A percentile compares a stretch with the other conserved stretches of the same genome.
Evolutionary conservation across 2,888 invertebrate species (phyloP).

Genomic region (Synanthedon myopaeformis): DNA sequence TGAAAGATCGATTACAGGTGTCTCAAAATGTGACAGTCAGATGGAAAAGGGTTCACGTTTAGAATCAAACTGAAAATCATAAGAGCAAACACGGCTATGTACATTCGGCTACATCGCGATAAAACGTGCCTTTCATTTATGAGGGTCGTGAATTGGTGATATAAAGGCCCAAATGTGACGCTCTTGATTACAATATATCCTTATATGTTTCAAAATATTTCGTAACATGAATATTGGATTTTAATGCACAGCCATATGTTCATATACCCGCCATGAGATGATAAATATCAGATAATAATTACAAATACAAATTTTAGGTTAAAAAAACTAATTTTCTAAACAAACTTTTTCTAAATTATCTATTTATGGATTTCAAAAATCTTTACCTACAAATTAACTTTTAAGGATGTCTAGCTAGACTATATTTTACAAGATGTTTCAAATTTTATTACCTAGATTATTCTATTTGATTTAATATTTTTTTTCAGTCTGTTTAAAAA

Average conservation of each 20-base stretch:
- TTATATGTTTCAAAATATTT: not conserved
- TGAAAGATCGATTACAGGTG: slow-evolving; percentile 21
- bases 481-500: no score
- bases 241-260: not conserved
- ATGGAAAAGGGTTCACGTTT: slow-evolving; percentile 21
- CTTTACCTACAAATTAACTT: no score
- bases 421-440: no score
- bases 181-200: not conserved
- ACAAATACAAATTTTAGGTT: no score
- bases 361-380: no score
- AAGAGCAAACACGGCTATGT: slow-evolving; percentile 4
- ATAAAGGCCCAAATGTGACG: not conserved
- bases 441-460: no score
- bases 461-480: no score
- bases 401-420: no score
- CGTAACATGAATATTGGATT: not conserved
- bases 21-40: slow-evolving; percentile 25
- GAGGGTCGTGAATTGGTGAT: not conserved
- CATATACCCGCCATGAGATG: no score
- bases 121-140: slow-evolving; percentile 6
- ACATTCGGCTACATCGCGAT: slow-evolving; percentile 2
- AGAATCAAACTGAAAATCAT: slow-evolving; percentile 8
- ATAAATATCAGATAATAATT: no score
- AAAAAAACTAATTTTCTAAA: no score
- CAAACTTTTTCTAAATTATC: no score